phyloP scores from a whole-genome alignment of 2,888 invertebrate genomes.

The Tetropium fuscum region DNA sequence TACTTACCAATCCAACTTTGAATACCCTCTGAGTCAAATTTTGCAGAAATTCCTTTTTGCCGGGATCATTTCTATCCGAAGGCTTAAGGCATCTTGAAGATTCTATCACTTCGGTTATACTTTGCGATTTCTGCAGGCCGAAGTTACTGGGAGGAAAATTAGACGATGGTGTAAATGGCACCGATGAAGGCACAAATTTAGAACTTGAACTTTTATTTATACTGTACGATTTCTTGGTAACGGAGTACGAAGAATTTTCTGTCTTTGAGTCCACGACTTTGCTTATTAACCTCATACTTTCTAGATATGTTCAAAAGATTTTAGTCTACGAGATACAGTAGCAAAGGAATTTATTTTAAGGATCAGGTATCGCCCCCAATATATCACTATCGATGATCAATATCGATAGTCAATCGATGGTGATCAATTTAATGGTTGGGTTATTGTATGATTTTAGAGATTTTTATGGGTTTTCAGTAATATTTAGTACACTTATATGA shows the following conservation, averaged over 20 bases:
- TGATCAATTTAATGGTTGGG: no score
- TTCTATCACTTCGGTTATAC: constrained; percentile 71
- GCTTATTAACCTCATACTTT: constrained; percentile 51
- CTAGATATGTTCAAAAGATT: neutral
- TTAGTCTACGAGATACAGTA: neutral
- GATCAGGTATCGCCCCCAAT: no score
- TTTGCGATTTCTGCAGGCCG: constrained; percentile 58
- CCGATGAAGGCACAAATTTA: constrained; percentile 47
- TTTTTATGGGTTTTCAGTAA: no score
- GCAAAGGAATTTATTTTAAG: constrained; percentile 4
- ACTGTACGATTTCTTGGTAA: constrained; percentile 47
- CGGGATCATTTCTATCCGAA: constrained; percentile 86
- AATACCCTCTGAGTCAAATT: constrained; percentile 85
- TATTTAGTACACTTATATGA: no score
- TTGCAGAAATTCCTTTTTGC: constrained; percentile 83
- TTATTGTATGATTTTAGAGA: no score
- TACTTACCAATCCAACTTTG: constrained; percentile 85
- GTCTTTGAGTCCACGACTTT: constrained; percentile 54
- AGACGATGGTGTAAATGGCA: constrained; percentile 48
- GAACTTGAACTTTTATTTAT: constrained; percentile 49
- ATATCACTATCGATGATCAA: no score
- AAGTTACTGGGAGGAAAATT: constrained; percentile 34
- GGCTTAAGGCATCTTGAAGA: constrained; percentile 85
- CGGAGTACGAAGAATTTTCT: constrained; percentile 43
- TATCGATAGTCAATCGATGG: no score